Conservation (phyloP, 2,888 invertebrate genomes). For the Drosophila phalerata region DNA sequence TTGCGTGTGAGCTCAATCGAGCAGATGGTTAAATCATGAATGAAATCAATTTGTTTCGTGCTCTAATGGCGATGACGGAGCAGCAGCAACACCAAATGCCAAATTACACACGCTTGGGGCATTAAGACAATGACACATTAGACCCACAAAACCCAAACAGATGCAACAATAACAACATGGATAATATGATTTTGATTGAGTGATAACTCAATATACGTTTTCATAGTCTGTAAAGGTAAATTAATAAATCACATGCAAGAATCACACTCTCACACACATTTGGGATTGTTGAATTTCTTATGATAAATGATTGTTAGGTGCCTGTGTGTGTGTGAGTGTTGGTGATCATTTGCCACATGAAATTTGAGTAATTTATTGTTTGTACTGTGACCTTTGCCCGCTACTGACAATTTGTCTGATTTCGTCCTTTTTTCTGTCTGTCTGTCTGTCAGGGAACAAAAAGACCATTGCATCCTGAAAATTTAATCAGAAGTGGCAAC, state of each 20-base stretch:
- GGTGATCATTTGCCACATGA: slow-evolving; percentile 26
- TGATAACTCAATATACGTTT: slow-evolving; percentile 75
- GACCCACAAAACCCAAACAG: slow-evolving; percentile 9
- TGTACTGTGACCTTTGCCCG: slow-evolving; percentile 60
- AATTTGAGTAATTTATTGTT: slow-evolving; percentile 62
- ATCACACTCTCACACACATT: slow-evolving; percentile 12
- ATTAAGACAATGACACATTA: slow-evolving; percentile 71
- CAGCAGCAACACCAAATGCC: slow-evolving; percentile 22
- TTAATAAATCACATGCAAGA: slow-evolving; percentile 59
- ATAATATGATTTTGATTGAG: slow-evolving; percentile 72
- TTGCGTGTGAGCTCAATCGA: slow-evolving; percentile 66
- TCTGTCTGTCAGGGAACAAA: slow-evolving; percentile 5
- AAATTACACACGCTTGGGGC: slow-evolving; percentile 56
- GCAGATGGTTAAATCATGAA: slow-evolving; percentile 72
- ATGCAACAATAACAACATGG: slow-evolving; percentile 16
- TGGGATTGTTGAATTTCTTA: slow-evolving; percentile 30
- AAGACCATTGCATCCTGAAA: slow-evolving; percentile 26
- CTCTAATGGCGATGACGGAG: slow-evolving; percentile 51
- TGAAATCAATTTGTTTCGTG: slow-evolving; percentile 70
- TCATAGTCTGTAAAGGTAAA: slow-evolving; percentile 36
- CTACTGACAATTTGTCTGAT: slow-evolving; percentile 42
- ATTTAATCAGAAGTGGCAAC: slow-evolving; percentile 64
- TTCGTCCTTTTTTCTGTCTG: background rate
- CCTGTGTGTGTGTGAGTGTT: slow-evolving; percentile 3
- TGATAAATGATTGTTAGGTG: slow-evolving; percentile 61